Evolutionary conservation across 2,797 vertebrate genomes (phyloP).

Genomic region (Pangasius macronema): DNA sequence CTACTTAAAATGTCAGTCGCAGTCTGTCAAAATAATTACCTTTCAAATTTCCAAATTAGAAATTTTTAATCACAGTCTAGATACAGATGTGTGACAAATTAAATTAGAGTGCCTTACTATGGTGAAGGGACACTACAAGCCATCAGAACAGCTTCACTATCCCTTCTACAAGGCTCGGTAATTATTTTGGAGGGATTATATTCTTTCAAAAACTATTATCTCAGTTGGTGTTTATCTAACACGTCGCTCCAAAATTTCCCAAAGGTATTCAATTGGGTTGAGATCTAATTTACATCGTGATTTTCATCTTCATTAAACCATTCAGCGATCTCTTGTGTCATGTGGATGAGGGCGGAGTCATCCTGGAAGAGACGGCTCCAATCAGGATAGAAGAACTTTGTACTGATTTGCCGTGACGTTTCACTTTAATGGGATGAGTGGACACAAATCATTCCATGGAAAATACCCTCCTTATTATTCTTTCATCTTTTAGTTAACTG

Average conservation of each 20-base stretch:
- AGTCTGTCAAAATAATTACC: too few relatives aligned
- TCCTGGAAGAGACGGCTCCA: not conserved
- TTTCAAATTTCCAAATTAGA: not conserved
- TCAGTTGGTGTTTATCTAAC: not conserved
- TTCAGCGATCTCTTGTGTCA: not conserved
- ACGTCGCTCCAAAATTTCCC: not conserved
- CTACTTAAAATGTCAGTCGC: not conserved
- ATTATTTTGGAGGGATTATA: too few relatives aligned
- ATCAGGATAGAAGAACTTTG: not conserved
- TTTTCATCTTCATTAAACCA: not conserved
- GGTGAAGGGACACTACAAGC: not conserved
- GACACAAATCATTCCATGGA: not conserved
- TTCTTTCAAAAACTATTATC: too few relatives aligned
- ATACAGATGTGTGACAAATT: not conserved
- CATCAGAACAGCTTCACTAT: not conserved
- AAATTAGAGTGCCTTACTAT: not conserved
- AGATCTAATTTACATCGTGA: not conserved
- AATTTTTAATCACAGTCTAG: too few relatives aligned
- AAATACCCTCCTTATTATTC: not conserved
- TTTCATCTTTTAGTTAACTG: not conserved
- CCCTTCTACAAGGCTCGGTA: not conserved
- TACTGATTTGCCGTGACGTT: not conserved
- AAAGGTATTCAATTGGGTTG: not conserved
- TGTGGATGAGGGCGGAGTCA: not conserved
- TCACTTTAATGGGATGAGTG: not conserved